These are phyloP conservation scores for Fukomys damarensis DNA, from an alignment of 2,113 vertebrate genomes.

Conservation along the genomic window DNA sequence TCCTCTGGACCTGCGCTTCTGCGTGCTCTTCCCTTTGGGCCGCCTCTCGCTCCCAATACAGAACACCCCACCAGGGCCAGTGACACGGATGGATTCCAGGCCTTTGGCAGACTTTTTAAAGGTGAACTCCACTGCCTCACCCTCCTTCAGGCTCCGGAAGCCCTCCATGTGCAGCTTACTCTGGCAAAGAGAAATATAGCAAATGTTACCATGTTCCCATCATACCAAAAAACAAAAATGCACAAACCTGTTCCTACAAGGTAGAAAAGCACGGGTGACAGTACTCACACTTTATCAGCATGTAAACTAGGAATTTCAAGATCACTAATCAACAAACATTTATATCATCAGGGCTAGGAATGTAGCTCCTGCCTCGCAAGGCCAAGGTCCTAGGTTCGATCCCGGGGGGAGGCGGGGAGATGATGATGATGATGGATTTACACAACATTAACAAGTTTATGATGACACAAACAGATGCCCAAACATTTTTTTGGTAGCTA, in stretches of 20 bases:
- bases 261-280: background rate
- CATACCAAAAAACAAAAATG: background rate
- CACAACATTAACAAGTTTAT: background rate
- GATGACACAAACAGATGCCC: background rate
- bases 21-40: constrained; percentile 96
- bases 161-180: constrained; percentile 99
- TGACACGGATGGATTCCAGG: constrained; percentile 95
- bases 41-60: constrained; percentile 95
- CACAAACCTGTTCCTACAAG: background rate
- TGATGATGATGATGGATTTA: too few species aligned
- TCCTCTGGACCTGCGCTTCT: constrained; percentile 96
- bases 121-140: constrained; percentile 96
- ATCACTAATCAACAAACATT: background rate
- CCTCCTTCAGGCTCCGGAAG: constrained; percentile 98
- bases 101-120: constrained; percentile 99
- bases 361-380: too few species aligned
- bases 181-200: constrained; percentile 81
- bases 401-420: too few species aligned
- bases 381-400: too few species aligned
- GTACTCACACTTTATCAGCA: background rate
- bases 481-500: background rate
- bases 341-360: too few species aligned
- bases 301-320: background rate
- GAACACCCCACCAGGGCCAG: constrained; percentile 93
- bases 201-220: constrained; percentile 5